Evolutionary conservation across 2,113 vertebrate genomes (phyloP), one percentile per base, ranked within the genome.

Genomic region (Charina bottae): DNA sequence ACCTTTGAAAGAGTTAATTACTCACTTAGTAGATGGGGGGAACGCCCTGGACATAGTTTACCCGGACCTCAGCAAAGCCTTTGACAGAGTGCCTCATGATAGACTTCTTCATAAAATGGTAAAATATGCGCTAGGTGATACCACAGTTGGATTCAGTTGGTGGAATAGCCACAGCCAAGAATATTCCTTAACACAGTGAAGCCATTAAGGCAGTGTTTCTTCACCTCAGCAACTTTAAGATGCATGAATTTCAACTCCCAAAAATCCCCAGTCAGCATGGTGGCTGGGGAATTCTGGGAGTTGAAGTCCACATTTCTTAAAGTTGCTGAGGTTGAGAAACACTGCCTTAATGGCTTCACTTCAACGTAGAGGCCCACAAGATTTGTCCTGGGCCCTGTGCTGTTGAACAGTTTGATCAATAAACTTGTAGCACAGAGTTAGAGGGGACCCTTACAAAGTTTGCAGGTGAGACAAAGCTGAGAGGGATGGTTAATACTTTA

Each of bases 91-190:
- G 26, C 12, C 9, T 62, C 24, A 11, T 3, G 28, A 15, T 15
- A 68, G 64, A 28, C 10, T 64, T 64, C 26, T 26, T 64, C 10
- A 3, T 64, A 64, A 28, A 64, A 72, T 33, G 13, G 28, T 13
- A 33, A n/a, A 33, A 6, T 13, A 72, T 72, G n/a, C 28, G n/a
- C 64, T 6, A 2, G 12, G 0, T 17, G 64, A 33, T 33, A n/a
- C 28, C 62, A 68, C 62, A n/a, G 28, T 26, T 68, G 62, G 28
- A n/a, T 68, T 28, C 62, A 2, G 13, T 33, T 0, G 64, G 5
- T 17, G n/a, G 64, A 17, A 33, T 33, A 13, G n/a, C 12, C 6
- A 0, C 68, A 33, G 33, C n/a, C 0, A 33, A 19, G 33, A n/a
- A 33, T 6, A 72, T 6, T 17, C 68, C 68, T 72, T 33, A 33